Percentiles rank a stretch among this genome's conserved stretches.
Evolutionary conservation across 2,113 vertebrate genomes (phyloP).

Genomic region (Aphyosemion australe): DNA sequence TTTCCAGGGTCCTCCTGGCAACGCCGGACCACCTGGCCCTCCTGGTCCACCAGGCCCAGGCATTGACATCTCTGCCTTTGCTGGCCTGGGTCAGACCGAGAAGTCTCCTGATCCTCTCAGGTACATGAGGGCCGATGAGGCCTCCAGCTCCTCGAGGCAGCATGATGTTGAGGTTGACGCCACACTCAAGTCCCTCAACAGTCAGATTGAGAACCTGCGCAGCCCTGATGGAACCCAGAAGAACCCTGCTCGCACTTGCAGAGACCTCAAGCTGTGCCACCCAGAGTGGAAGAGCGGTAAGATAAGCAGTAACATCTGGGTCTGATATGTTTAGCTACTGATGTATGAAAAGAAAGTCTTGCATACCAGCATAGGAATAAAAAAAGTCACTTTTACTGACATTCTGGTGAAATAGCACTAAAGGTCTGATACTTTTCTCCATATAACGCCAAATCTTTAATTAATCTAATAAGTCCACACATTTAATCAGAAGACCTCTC

Average conservation of each 20-base stretch:
- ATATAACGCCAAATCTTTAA: too few species aligned
- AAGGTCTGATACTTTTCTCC: too few species aligned
- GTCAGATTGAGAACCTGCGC: slow-evolving; percentile 93
- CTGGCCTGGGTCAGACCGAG: slow-evolving; percentile 88
- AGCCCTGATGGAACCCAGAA: slow-evolving; percentile 93
- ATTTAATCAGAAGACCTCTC: neutral
- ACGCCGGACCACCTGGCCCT: slow-evolving; percentile 91
- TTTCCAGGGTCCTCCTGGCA: slow-evolving; percentile 91
- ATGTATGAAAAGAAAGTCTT: neutral
- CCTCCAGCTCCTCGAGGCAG: slow-evolving; percentile 83
- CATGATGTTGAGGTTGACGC: slow-evolving; percentile 94
- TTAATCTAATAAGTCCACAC: neutral
- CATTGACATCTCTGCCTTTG: slow-evolving; percentile 97
- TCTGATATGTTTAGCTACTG: neutral
- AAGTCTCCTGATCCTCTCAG: slow-evolving; percentile 93
- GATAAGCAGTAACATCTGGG: neutral
- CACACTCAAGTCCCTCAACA: slow-evolving; percentile 94
- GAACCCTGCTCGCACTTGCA: slow-evolving; percentile 94
- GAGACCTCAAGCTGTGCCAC: slow-evolving; percentile 94
- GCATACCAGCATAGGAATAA: too few species aligned
- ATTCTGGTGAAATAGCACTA: too few species aligned
- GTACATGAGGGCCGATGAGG: slow-evolving; percentile 95
- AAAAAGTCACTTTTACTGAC: too few species aligned
- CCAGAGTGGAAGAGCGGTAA: slow-evolving; percentile 96
- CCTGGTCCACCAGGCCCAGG: slow-evolving; percentile 95